A percentile compares a stretch with the other conserved stretches of the same genome.
Conservation (phyloP, 2,888 invertebrate species). For the Cotesia congregata region DNA sequence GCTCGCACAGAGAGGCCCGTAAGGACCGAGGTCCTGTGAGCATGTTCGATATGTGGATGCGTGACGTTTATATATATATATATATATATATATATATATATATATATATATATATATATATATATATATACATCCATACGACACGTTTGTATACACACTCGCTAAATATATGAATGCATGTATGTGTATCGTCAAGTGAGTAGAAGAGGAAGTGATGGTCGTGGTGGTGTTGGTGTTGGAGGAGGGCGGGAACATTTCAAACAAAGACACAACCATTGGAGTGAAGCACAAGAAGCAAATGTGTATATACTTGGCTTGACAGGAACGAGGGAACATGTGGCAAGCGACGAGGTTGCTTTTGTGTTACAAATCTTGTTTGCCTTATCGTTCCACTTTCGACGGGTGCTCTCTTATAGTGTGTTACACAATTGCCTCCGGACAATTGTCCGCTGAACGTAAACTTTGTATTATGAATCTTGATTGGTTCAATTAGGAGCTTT, state of each 20-base stretch:
- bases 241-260: constrained; percentile 21
- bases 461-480: constrained; percentile 19
- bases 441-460: constrained; percentile 22
- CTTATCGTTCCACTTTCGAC: constrained; percentile 58
- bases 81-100: constrained; percentile 11
- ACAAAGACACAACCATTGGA: constrained; percentile 20
- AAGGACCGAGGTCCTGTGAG: constrained; percentile 30
- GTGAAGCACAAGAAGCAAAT: constrained; percentile 33
- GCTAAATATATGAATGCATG: constrained; percentile 2
- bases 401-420: constrained; percentile 25
- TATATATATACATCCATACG: constrained; percentile 9
- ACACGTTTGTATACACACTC: constrained; percentile 23
- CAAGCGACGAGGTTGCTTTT: constrained; percentile 66
- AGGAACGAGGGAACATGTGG: constrained; percentile 64
- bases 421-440: constrained; percentile 31
- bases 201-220: background rate
- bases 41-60: constrained; percentile 45
- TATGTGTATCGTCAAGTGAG: constrained; percentile 6
- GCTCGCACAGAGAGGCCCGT: constrained; percentile 50
- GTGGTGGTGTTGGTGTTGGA: constrained; percentile 8
- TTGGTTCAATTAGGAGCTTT: constrained; percentile 24
- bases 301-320: constrained; percentile 35
- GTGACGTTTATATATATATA: constrained; percentile 41
- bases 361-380: constrained; percentile 69
- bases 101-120: background rate